Conservation (phyloP, 2,797 vertebrate species). For the Poeciliopsis presidionis region DNA sequence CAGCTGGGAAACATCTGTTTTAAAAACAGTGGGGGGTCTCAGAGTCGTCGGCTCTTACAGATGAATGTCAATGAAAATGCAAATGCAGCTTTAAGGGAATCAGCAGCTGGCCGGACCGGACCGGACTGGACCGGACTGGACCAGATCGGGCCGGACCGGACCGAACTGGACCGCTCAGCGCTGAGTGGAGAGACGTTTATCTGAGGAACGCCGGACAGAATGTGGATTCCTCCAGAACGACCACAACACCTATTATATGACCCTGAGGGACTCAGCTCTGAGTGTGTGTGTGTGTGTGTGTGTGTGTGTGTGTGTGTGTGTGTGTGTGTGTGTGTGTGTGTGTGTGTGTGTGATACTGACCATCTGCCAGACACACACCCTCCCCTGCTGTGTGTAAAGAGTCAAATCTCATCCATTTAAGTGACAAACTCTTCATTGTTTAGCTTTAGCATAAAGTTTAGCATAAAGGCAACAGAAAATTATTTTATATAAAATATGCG, state of each 20-base stretch:
- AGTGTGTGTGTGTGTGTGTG: constrained; percentile 41
- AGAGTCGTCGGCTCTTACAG: constrained; percentile 30
- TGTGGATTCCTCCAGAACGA: constrained; percentile 64
- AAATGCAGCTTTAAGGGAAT: constrained; percentile 42
- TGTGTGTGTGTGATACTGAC: constrained; percentile 60
- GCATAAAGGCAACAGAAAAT: constrained; percentile 11
- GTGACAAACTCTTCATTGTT: constrained; percentile 39
- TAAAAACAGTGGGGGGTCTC: constrained; percentile 28
- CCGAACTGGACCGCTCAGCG: constrained; percentile 31
- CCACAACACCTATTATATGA: constrained; percentile 63
- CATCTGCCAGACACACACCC: constrained; percentile 70
- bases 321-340: constrained; percentile 36
- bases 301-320: constrained; percentile 51
- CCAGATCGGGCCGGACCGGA: constrained; percentile 19
- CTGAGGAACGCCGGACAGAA: constrained; percentile 63
- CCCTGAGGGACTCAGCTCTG: constrained; percentile 56
- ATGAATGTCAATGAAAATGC: constrained; percentile 65
- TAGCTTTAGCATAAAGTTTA: constrained; percentile 35
- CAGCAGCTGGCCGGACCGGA: constrained; percentile 50
- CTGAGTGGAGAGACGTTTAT: constrained; percentile 47
- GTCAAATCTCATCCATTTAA: constrained; percentile 39
- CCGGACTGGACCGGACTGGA: no score
- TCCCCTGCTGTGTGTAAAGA: constrained; percentile 41
- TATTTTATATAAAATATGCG: constrained; percentile 17
- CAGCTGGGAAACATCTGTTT: background rate